These are phyloP conservation scores for Nothoprocta pentlandii DNA, from an alignment of 2,113 vertebrate species.

Conservation along the genomic window DNA sequence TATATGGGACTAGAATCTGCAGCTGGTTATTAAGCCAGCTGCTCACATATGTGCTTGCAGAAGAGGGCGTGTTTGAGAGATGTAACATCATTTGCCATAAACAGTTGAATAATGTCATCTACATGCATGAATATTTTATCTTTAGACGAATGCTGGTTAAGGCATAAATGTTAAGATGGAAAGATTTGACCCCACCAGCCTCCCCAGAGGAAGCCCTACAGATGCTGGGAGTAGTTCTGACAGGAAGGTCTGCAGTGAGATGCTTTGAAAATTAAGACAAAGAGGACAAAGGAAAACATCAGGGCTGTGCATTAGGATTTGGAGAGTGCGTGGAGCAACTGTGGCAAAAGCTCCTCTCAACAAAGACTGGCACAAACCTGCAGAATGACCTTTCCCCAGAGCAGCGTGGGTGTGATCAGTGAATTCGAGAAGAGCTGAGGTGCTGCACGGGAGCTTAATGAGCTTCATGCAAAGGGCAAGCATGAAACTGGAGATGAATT, in stretches of 20 bases:
- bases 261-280: constrained; percentile 5
- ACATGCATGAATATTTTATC: not conserved
- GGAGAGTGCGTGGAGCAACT: not conserved
- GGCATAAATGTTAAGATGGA: not conserved
- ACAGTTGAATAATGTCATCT: not conserved
- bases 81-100: not conserved
- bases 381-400: constrained; percentile 17
- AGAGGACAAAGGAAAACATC: not conserved
- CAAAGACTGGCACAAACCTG: not conserved
- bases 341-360: constrained; percentile 6
- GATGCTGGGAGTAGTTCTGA: not conserved
- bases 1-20: not conserved
- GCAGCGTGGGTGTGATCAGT: not conserved
- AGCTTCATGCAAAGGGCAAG: constrained; percentile 31
- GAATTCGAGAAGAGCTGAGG: not conserved
- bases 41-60: not conserved
- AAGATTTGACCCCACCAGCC: not conserved
- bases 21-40: not conserved
- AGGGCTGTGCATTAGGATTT: not conserved
- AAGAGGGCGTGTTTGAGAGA: not conserved
- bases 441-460: not conserved
- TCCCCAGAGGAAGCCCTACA: not conserved
- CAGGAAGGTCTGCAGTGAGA: not conserved
- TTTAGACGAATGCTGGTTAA: not conserved
- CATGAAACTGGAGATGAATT: constrained; percentile 1